A percentile compares a stretch with the other conserved stretches of the same genome.
Conservation (phyloP, 2,888 invertebrate genomes). For the Euplexia lucipara region DNA sequence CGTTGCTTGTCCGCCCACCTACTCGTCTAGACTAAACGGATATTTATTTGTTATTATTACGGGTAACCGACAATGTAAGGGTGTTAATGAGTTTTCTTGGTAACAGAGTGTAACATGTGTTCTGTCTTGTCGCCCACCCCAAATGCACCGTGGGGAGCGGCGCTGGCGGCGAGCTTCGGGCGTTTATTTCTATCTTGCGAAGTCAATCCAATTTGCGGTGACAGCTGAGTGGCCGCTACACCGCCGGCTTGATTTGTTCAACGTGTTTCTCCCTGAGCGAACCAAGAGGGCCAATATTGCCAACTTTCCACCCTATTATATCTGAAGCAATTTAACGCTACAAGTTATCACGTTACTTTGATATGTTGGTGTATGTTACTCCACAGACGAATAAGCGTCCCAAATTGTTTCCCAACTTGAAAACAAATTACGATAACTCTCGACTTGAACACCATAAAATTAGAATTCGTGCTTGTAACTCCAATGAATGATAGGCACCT, state of each 20-base stretch:
- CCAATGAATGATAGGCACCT: conserved; percentile 53
- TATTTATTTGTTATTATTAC: conserved; percentile 13
- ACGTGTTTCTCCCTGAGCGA: conserved; percentile 68
- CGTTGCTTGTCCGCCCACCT: not conserved
- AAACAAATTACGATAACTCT: conserved; percentile 62
- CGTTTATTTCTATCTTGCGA: conserved; percentile 76
- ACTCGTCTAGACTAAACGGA: conserved; percentile 9
- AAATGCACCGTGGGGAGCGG: conserved; percentile 71
- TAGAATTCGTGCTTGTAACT: conserved; percentile 59
- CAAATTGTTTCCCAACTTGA: conserved; percentile 54
- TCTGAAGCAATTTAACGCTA: conserved; percentile 49
- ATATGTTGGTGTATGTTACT: conserved; percentile 39
- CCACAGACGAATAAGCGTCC: conserved; percentile 51
- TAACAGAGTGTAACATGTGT: conserved; percentile 33
- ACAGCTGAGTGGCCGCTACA: conserved; percentile 78
- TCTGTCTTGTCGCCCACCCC: conserved; percentile 52
- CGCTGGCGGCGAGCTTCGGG: conserved; percentile 30
- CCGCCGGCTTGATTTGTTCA: conserved; percentile 78
- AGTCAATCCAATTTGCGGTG: conserved; percentile 85
- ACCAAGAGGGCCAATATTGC: conserved; percentile 69
- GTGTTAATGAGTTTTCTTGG: conserved; percentile 45
- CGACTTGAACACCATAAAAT: conserved; percentile 59
- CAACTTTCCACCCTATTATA: conserved; percentile 61
- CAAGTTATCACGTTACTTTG: conserved; percentile 40
- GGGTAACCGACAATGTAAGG: conserved; percentile 16